These are phyloP conservation scores for Drosophila parthenogenetica DNA, from an alignment of 2,888 invertebrate species.

Conservation along the genomic window DNA sequence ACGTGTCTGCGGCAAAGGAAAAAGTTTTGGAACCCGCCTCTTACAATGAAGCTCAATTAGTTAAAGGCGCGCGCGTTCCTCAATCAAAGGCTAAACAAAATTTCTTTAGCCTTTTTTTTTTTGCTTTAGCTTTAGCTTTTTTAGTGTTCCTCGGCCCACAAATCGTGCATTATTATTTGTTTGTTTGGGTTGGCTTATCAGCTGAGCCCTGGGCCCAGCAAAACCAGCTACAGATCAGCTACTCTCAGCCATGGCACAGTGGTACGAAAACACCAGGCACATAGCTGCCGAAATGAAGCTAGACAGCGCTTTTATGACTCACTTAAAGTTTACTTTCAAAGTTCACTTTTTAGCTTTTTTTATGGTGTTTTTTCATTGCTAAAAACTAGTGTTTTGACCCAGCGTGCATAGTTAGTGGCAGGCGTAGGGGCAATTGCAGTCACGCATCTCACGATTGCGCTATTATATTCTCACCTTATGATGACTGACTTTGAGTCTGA, in stretches of 20 bases:
- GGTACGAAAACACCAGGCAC: constrained; percentile 12
- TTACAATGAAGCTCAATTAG: constrained; percentile 75
- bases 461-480: constrained; percentile 83
- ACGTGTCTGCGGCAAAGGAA: constrained; percentile 52
- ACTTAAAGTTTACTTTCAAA: neutral
- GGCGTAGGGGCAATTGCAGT: constrained; percentile 82
- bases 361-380: neutral
- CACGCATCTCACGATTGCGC: constrained; percentile 85
- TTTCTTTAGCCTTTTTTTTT: constrained; percentile 5
- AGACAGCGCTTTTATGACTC: neutral
- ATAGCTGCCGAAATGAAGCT: neutral
- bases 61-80: constrained; percentile 68
- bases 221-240: constrained; percentile 56
- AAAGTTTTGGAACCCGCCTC: constrained; percentile 51
- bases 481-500: constrained; percentile 65
- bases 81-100: constrained; percentile 62
- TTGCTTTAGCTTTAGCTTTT: neutral
- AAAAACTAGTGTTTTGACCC: constrained; percentile 8
- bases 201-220: constrained; percentile 47
- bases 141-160: constrained; percentile 45
- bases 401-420: constrained; percentile 55
- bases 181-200: constrained; percentile 77
- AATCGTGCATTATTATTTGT: constrained; percentile 79
- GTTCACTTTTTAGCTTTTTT: neutral
- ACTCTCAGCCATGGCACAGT: constrained; percentile 38